Conservation (phyloP, 2,888 invertebrate genomes). For the Neocrepidodera transversa region DNA sequence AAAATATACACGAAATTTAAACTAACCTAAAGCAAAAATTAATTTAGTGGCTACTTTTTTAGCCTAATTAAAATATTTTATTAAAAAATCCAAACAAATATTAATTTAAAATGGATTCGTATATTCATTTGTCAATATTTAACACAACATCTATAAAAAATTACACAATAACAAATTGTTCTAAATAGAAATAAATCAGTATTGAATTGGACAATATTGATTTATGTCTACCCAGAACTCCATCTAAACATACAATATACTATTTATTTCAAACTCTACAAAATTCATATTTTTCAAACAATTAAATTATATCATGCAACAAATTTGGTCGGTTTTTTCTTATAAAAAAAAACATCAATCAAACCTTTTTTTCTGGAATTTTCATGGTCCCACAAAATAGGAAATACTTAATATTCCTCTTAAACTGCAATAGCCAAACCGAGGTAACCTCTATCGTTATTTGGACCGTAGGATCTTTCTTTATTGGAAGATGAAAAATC, state of each 20-base stretch:
- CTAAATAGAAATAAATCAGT: too few relatives aligned
- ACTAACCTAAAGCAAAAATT: not conserved
- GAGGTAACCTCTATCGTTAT: slow-evolving; percentile 43
- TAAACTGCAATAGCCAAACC: slow-evolving; percentile 54
- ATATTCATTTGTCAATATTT: too few relatives aligned
- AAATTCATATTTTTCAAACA: not conserved
- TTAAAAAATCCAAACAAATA: too few relatives aligned
- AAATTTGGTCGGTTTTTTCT: slow-evolving; percentile 2
- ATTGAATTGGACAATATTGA: too few relatives aligned
- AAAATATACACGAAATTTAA: not conserved
- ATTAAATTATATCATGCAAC: not conserved
- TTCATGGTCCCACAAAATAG: slow-evolving; percentile 32
- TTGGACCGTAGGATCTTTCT: slow-evolving; percentile 34
- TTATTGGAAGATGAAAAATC: slow-evolving; percentile 54
- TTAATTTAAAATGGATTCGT: too few relatives aligned
- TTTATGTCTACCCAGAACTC: too few relatives aligned
- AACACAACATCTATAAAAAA: too few relatives aligned
- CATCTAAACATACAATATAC: too few relatives aligned
- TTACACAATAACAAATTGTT: too few relatives aligned
- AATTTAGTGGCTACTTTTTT: too few relatives aligned
- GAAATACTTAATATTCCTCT: slow-evolving; percentile 3
- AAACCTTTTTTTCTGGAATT: slow-evolving; percentile 21
- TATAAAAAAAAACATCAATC: not conserved
- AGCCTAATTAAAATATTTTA: too few relatives aligned
- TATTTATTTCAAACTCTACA: slow-evolving; percentile 1